These are phyloP conservation scores for Suricata suricatta DNA, from an alignment of 2,113 vertebrate genomes.

Conservation along the genomic window DNA sequence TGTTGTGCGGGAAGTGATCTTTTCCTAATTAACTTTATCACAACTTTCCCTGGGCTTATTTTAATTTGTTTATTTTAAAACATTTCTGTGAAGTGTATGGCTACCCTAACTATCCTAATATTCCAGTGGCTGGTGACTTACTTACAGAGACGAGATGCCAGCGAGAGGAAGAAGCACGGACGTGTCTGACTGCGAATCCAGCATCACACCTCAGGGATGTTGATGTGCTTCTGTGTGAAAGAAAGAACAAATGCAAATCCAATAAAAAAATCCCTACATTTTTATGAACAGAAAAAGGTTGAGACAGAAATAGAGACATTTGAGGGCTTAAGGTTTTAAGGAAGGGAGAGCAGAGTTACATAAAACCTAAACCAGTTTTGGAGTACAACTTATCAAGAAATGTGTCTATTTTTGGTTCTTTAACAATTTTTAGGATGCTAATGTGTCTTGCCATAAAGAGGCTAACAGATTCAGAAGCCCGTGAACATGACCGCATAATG, in stretches of 20 bases:
- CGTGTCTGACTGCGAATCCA: background rate
- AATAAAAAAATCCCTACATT: background rate
- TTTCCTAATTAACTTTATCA: conserved; percentile 61
- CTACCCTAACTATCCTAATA: conserved; percentile 50
- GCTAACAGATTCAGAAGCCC: background rate
- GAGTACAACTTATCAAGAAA: background rate
- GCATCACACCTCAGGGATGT: background rate
- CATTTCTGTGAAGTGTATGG: conserved; percentile 40
- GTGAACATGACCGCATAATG: background rate
- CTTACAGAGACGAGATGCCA: background rate
- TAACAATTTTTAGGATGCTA: background rate
- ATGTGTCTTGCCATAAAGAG: background rate
- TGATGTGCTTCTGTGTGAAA: background rate
- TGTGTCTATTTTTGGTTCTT: background rate
- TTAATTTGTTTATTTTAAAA: conserved; percentile 67
- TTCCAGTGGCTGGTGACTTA: conserved; percentile 25
- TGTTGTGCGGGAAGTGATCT: conserved; percentile 48
- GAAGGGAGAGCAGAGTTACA: background rate
- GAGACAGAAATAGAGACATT: background rate
- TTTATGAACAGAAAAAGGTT: background rate
- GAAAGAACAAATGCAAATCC: conserved; percentile 14
- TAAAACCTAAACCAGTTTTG: background rate
- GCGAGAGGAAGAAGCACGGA: background rate
- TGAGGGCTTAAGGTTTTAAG: background rate
- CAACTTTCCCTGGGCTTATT: conserved; percentile 67